Evolutionary conservation across 2,888 invertebrate species (phyloP).

Genomic region (Conops quadrifasciatus): DNA sequence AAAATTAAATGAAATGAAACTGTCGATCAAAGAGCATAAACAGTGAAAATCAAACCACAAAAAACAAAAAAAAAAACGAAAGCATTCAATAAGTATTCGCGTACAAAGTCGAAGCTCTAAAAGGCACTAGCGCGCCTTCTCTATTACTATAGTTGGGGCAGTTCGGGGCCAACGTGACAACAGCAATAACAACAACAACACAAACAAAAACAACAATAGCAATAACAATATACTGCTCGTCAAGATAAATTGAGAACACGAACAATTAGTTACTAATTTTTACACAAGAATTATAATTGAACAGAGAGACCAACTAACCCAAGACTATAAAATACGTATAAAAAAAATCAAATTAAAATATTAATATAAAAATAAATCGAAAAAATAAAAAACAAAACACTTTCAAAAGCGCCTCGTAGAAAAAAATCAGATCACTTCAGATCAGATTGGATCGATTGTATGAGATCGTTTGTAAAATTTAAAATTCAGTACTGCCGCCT

Average conservation of each 20-base stretch:
- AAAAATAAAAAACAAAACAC: neutral
- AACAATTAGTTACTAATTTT: neutral
- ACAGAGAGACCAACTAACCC: neutral
- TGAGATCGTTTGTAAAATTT: too few species aligned
- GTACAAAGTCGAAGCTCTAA: too few species aligned
- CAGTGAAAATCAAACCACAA: neutral
- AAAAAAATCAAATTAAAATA: too few species aligned
- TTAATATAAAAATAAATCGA: neutral
- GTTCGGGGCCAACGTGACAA: neutral
- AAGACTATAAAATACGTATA: neutral
- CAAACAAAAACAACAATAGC: neutral
- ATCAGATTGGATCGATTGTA: too few species aligned
- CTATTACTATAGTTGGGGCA: too few species aligned
- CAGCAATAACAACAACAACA: neutral
- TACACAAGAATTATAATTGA: neutral
- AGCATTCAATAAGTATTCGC: neutral
- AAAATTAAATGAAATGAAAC: neutral
- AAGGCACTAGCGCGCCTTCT: neutral
- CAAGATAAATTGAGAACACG: neutral
- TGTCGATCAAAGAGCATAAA: neutral
- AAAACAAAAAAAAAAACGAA: too few species aligned
- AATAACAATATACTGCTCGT: neutral
- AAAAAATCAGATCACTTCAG: too few species aligned
- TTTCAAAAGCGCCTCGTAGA: too few species aligned
- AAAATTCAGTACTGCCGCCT: too few species aligned